Percentiles rank a stretch among this genome's conserved stretches.
phyloP scores from a whole-genome alignment of 2,888 invertebrate species.

The Nomada fabriciana region DNA sequence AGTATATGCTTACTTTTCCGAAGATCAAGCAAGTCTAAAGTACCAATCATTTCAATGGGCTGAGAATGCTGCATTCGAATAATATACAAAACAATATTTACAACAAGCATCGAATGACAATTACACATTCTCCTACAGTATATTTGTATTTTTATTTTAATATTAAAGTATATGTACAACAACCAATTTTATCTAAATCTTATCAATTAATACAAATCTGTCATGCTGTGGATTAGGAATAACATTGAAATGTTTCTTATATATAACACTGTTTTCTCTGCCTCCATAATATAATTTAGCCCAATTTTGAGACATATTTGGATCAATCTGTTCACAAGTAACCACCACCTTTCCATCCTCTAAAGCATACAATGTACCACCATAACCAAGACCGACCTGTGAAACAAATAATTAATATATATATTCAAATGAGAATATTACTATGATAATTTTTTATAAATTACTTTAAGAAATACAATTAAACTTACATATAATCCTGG shows the following conservation, averaged over 20 bases:
- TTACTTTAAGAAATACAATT: background rate
- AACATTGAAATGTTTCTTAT: slow-evolving; percentile 94
- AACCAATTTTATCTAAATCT: slow-evolving; percentile 85
- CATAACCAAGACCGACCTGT: slow-evolving; percentile 93
- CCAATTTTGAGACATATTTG: slow-evolving; percentile 92
- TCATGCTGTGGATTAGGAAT: slow-evolving; percentile 92
- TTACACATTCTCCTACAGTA: background rate
- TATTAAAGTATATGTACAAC: slow-evolving; percentile 16
- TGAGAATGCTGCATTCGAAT: slow-evolving; percentile 52
- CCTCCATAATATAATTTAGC: slow-evolving; percentile 88
- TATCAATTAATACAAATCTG: slow-evolving; percentile 91
- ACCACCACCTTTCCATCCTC: slow-evolving; percentile 92
- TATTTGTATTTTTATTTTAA: slow-evolving; percentile 17
- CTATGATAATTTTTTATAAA: too few relatives aligned
- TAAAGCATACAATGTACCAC: slow-evolving; percentile 92
- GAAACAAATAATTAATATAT: slow-evolving; percentile 59
- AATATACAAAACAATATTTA: background rate
- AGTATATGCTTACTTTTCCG: slow-evolving; percentile 78
- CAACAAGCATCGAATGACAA: slow-evolving; percentile 1
- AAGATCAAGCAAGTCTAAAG: slow-evolving; percentile 70
- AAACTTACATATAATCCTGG: slow-evolving; percentile 91
- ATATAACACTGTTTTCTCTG: slow-evolving; percentile 88
- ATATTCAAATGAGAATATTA: slow-evolving; percentile 1
- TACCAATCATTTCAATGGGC: slow-evolving; percentile 83
- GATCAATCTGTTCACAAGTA: slow-evolving; percentile 92